Conservation (phyloP, 2,888 invertebrate genomes). For the Villa cingulata region DNA sequence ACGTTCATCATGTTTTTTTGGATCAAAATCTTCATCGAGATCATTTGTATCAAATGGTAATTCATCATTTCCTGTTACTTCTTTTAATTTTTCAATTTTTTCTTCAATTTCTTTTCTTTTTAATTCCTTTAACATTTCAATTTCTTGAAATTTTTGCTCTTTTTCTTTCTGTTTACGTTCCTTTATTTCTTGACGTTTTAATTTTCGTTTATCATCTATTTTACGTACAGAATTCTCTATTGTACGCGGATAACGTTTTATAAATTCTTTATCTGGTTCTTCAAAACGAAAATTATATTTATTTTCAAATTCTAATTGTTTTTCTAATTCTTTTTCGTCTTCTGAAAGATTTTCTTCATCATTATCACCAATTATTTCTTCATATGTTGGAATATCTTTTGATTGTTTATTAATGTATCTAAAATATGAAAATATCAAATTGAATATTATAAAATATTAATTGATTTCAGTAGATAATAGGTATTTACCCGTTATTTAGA, state of each 20-base stretch:
- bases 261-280: constrained; percentile 87
- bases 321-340: constrained; percentile 65
- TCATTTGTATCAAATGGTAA: constrained; percentile 51
- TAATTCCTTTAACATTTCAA: constrained; percentile 72
- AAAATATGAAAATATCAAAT: constrained; percentile 3
- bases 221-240: constrained; percentile 69
- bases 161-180: constrained; percentile 67
- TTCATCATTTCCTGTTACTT: constrained; percentile 71
- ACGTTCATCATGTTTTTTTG: constrained; percentile 67
- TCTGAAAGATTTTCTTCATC: constrained; percentile 49
- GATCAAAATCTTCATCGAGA: constrained; percentile 83
- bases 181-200: constrained; percentile 61
- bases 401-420: constrained; percentile 39
- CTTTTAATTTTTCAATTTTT: constrained; percentile 72
- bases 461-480: neutral
- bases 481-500: constrained; percentile 57
- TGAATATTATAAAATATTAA: constrained; percentile 2
- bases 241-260: constrained; percentile 84
- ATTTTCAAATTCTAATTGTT: constrained; percentile 81
- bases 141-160: constrained; percentile 65
- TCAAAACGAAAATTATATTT: constrained; percentile 95
- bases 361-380: constrained; percentile 45
- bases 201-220: constrained; percentile 62
- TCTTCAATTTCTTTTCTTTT: constrained; percentile 83
- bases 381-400: constrained; percentile 45